Percentiles rank a stretch among this genome's conserved stretches.
phyloP scores from a whole-genome alignment of 2,113 vertebrate species.

The Bubo scandiacus region DNA sequence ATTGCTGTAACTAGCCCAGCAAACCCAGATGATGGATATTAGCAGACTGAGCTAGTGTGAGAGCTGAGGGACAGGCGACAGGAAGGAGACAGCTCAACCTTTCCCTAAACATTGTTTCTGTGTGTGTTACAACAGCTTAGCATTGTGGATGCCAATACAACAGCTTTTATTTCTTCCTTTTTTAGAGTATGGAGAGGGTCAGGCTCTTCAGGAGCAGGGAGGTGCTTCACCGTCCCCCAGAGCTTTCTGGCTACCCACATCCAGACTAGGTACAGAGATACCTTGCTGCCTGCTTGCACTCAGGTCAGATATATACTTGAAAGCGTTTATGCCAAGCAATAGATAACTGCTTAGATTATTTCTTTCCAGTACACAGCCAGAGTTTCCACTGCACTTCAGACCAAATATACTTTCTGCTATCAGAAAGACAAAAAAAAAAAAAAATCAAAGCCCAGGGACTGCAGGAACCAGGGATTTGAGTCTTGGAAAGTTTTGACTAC shows the following conservation, averaged over 20 bases:
- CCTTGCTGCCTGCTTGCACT: neutral
- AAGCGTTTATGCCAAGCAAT: neutral
- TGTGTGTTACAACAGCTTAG: neutral
- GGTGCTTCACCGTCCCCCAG: accelerated
- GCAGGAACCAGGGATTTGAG: neutral
- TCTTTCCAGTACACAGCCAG: neutral
- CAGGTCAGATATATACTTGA: too few species aligned
- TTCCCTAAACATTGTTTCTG: neutral
- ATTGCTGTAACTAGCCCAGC: neutral
- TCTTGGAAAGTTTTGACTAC: neutral
- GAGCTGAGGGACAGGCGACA: neutral
- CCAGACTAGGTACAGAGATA: neutral
- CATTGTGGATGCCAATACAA: neutral
- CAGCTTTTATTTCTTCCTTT: neutral
- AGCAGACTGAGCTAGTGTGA: accelerated
- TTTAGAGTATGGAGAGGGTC: neutral
- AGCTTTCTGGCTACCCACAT: accelerated
- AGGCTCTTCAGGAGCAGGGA: neutral
- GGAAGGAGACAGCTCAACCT: accelerated
- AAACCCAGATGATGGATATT: neutral
- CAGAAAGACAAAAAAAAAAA: neutral
- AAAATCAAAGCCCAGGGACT: neutral
- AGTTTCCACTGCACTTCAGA: neutral
- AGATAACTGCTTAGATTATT: neutral
- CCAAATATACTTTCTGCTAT: neutral